Evolutionary conservation across 1,140 invertebrate genomes (phyloP), one percentile per base, ranked within the genome.

Genomic region (Aphelenchoides fujianensis): DNA sequence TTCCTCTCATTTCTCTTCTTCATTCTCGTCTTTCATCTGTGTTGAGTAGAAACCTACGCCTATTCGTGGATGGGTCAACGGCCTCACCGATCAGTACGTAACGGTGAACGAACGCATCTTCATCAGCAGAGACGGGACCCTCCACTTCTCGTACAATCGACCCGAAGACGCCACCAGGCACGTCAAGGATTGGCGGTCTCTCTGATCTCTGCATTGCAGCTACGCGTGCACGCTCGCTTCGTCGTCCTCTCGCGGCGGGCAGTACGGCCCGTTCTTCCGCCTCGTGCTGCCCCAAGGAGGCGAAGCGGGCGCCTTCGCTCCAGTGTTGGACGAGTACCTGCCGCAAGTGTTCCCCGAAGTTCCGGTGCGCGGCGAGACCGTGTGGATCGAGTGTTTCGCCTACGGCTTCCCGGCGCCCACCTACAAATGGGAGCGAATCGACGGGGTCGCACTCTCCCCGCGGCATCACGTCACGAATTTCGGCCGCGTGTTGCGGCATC

Each of bases 121-220:
- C 54, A 73, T 72, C 32, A 71, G 73, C 3, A 80, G 75, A 74
- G 76, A 78, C 28, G 76, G 76, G n/a, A 78, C 76, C 19, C 52
- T 78, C n/a, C 73, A 79, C 54, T 78, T 78, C 61, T 55, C 78
- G 2, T 78, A 77, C 31, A 78, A 79, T 52, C 28, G 77, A 32
- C 34, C 31, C 32, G 61, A 71, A 30, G 76, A 78, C 35, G 76
- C 73, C 23, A 62, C 77, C 12, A 76, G 55, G 77, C 79, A 30
- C 35, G 27, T n/a, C n/a, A 67, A 16, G 1, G n/a, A 67, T 67
- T 67, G 30, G 19, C 0, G n/a, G n/a, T n/a, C n/a, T n/a, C n/a
- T n/a, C n/a, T 34, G 3, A 54, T 36, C 23, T 48, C 30, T 67
- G 72, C 30, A 2, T 67, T 59, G 9, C 27, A 76, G 77, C 41